Percentiles rank a stretch among this genome's conserved stretches.
Conservation (phyloP, 2,113 vertebrate species). For the Oncorhynchus keta region DNA sequence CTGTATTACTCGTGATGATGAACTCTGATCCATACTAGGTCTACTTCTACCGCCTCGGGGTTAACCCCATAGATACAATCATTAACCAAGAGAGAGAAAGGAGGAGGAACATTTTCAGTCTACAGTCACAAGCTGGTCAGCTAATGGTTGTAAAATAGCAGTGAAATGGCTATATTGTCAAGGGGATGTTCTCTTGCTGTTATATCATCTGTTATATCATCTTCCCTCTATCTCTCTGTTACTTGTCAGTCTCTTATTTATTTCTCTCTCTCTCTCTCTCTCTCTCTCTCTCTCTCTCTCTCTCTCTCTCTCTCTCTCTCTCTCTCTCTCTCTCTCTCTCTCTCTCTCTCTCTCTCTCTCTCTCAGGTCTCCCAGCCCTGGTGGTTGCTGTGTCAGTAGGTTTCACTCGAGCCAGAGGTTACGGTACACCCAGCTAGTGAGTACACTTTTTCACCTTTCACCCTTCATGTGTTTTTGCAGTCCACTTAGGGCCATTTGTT, state of each 20-base stretch:
- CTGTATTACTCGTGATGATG: neutral
- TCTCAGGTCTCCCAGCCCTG: constrained; percentile 80
- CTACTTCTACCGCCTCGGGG: constrained; percentile 12
- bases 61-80: neutral
- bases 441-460: constrained; percentile 49
- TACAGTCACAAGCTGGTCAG: neutral
- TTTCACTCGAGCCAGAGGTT: constrained; percentile 94
- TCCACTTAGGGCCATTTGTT: too few species aligned
- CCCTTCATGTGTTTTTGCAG: too few species aligned
- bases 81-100: neutral
- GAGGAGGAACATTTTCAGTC: constrained; percentile 17
- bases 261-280: neutral
- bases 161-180: neutral
- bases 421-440: constrained; percentile 92
- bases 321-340: neutral
- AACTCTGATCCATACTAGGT: constrained; percentile 1
- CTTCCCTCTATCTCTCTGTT: too few species aligned
- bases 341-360: neutral
- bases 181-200: neutral
- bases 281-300: neutral
- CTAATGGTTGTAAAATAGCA: neutral
- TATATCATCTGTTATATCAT: too few species aligned
- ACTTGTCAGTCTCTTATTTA: too few species aligned
- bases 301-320: too few species aligned
- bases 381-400: constrained; percentile 93